Base-by-base conservation (phyloP, 1,140 invertebrate genomes). In the Lucilia cuprina region DNA sequence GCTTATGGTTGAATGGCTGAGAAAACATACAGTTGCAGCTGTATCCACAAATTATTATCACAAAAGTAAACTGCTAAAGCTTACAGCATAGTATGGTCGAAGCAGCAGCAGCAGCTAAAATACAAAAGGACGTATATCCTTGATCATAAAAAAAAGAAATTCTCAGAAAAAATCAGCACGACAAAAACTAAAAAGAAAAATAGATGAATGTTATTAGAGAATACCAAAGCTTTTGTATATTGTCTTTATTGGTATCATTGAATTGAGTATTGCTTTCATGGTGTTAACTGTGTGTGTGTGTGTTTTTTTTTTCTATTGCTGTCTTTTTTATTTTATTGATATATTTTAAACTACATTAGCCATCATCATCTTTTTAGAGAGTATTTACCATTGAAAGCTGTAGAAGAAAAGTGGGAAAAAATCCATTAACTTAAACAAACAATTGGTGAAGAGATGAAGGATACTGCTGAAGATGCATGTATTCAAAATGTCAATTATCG, bases 21-120 rank as follows among this genome's bases (percentile, higher is more conserved):
- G 88, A 89, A 89, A 89, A 89, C 88, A 89, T 87, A 88, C 86
- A 89, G 89, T 88, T 89, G 88, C 89, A 89, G 89, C 88, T 89
- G 89, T 88, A 89, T 89, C 89, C 89, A 89, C 89, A 89, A 83
- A 89, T 88, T 89, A 89, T 89, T 89, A 89, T 89, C 88, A 87
- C 88, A 89, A 89, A 89, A 89, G 88, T 88, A 89, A 89, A 89
- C 88, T 88, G 88, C 86, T 85, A 60, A 60, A 60, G 55, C 55
- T 60, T 60, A 60, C 55, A 60, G 14, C 55, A 60, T 17, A 60
- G 7, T 14, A 60, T 55, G 5, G 14, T 60, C 13, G 14, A 1
- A 60, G 55, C 55, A 60, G n/a, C 55, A 60, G 55, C 55, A 60
- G n/a, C n/a, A 60, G 13, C 55, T 13, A n/a, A 17, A 60, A 60